These are phyloP conservation scores for Tokudaia tokunoshimensis DNA, from an alignment of 2,797 vertebrate genomes.

Conservation along the genomic window DNA sequence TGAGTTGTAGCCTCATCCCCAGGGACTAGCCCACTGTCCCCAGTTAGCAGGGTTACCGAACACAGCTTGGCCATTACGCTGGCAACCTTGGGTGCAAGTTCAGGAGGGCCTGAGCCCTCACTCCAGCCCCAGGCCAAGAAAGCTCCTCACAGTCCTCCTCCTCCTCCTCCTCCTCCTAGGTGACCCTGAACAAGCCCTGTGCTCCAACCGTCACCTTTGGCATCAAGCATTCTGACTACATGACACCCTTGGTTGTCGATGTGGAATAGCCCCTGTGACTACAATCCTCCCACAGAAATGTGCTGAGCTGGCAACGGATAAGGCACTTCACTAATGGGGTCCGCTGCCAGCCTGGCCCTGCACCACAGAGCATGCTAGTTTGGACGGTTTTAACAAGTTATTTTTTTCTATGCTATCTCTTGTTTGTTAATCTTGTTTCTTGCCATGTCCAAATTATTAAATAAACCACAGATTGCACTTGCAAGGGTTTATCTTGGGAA, in stretches of 20 bases:
- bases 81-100: neutral
- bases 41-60: neutral
- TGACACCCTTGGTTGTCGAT: constrained; percentile 81
- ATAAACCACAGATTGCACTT: constrained; percentile 75
- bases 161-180: constrained; percentile 65
- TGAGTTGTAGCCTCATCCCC: neutral
- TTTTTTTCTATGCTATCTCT: constrained; percentile 71
- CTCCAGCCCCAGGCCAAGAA: neutral
- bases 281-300: neutral
- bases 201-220: constrained; percentile 84
- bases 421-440: constrained; percentile 59
- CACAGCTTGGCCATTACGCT: neutral
- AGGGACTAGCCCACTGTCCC: neutral
- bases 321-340: neutral
- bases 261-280: constrained; percentile 65
- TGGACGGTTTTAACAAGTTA: constrained; percentile 18
- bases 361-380: neutral
- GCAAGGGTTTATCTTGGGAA: neutral
- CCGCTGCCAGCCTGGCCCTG: neutral
- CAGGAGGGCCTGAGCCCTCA: neutral
- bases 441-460: constrained; percentile 62
- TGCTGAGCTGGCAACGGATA: neutral
- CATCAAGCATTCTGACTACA: constrained; percentile 85
- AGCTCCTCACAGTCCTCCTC: neutral
- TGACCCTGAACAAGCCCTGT: constrained; percentile 77